Conservation (phyloP, 2,888 invertebrate genomes). For the Acleris sparsana region DNA sequence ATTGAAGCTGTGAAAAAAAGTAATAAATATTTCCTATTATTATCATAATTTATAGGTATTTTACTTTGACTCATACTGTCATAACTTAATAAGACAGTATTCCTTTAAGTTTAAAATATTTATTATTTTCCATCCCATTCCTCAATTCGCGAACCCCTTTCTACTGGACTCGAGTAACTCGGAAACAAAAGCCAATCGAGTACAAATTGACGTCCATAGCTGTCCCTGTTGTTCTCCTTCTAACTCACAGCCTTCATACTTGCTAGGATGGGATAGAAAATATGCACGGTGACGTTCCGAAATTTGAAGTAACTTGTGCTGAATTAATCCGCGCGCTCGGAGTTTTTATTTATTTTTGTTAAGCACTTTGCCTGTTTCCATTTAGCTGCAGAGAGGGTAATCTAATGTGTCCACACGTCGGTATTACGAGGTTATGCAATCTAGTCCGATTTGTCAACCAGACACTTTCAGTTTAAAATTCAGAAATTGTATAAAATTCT, state of each 20-base stretch:
- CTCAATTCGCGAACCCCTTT: slow-evolving; percentile 12
- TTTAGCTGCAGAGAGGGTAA: not conserved
- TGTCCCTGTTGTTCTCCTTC: slow-evolving; percentile 25
- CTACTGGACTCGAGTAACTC: slow-evolving; percentile 33
- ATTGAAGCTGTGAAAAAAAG: too few relatives aligned
- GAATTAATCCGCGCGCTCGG: slow-evolving; percentile 20
- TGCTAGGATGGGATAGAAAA: not conserved
- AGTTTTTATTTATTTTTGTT: slow-evolving; percentile 19
- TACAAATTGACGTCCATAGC: slow-evolving; percentile 39
- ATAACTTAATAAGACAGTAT: too few relatives aligned
- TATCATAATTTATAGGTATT: too few relatives aligned
- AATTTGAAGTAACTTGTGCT: slow-evolving; percentile 17
- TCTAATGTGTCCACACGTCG: too few relatives aligned
- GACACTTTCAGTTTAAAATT: too few relatives aligned
- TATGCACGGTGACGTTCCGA: slow-evolving; percentile 21
- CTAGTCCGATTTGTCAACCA: too few relatives aligned
- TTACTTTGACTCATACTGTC: too few relatives aligned
- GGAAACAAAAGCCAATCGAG: slow-evolving; percentile 42
- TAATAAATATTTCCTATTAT: too few relatives aligned
- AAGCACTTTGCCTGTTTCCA: slow-evolving; percentile 18
- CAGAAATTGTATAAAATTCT: too few relatives aligned
- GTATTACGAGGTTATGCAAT: too few relatives aligned
- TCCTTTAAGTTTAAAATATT: too few relatives aligned
- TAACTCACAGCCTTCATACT: not conserved
- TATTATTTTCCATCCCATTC: not conserved